Base-by-base conservation (phyloP, 2,888 invertebrate genomes). In the Lasioglossum leucozonium region DNA sequence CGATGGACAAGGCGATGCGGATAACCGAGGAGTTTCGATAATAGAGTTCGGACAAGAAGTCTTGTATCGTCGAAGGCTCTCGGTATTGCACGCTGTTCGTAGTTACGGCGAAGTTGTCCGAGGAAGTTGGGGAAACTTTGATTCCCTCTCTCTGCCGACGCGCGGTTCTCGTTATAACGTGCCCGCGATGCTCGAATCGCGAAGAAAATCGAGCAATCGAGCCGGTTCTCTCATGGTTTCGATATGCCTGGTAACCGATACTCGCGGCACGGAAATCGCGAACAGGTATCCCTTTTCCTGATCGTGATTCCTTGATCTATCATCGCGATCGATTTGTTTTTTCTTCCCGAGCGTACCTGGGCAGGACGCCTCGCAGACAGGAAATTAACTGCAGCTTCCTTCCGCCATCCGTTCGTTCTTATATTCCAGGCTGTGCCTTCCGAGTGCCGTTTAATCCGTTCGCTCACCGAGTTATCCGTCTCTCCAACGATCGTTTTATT, bases 341-440 rank as follows among this genome's bases (percentile, higher is more conserved):
- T 62, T 62, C 42, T 42, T 47, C 2, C 30, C 40, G 62, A 34
- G 30, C 26, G 26, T 37, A 69, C 34, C 37, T 18, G 22, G n/a
- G 71, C 81, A 65, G 62, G 62, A 65, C 30, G 58, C 89, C 77
- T 86, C 83, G 77, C 82, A 81, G 78, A 88, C 91, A 90, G 91
- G 91, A 91, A 91, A 91, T 91, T 90, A 91, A 90, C 88, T 86
- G 86, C 88, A 89, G 88, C 90, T 80, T 91, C 87, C 79, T 88
- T 90, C 89, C 90, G 89, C 42, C 71, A 67, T n/a, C 72, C 72
- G 30, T 34, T 76, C 77, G n/a, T 16, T 58, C 62, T 73, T 78
- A 47, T 22, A 71, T 67, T 37, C 37, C 44, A 55, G 42, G 4
- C 18, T 34, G 34, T 13, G 58, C n/a, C 26, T 58, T 26, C 58